phyloP scores from a whole-genome alignment of 1,140 invertebrate genomes.

The Dolichoris vasculosae region DNA sequence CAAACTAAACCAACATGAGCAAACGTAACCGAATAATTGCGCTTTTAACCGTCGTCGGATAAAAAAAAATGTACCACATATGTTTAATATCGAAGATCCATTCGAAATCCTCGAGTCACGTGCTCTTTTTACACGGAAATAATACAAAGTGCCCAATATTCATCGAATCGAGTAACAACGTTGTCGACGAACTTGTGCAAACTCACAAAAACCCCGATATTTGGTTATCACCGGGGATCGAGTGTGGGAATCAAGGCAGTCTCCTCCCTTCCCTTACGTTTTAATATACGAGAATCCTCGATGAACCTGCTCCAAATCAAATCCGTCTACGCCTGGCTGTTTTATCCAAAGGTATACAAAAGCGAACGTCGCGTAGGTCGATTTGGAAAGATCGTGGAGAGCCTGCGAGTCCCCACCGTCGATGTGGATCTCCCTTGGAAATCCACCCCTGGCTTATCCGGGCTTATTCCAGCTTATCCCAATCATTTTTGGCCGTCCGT shows the following conservation, averaged over 20 bases:
- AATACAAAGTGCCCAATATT: not conserved
- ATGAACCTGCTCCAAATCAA: not conserved
- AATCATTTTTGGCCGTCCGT: constrained; percentile 71
- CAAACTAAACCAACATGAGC: too few relatives aligned
- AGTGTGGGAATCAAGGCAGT: not conserved
- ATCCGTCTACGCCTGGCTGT: not conserved
- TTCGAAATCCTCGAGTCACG: too few relatives aligned
- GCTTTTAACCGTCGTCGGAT: too few relatives aligned
- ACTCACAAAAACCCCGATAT: not conserved
- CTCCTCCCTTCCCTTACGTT: not conserved
- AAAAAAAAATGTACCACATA: too few relatives aligned
- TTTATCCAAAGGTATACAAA: not conserved
- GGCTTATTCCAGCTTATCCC: constrained; percentile 74
- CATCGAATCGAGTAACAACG: not conserved
- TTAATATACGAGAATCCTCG: not conserved
- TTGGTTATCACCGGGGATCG: not conserved
- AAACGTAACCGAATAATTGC: too few relatives aligned
- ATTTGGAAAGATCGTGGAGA: constrained; percentile 10
- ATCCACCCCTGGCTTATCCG: constrained; percentile 66
- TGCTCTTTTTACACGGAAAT: too few relatives aligned
- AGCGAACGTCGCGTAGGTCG: constrained; percentile 6
- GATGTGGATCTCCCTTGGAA: not conserved
- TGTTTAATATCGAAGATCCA: too few relatives aligned
- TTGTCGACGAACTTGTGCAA: not conserved
- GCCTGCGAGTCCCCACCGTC: not conserved